These are phyloP conservation scores for Pterostichus niger DNA, from an alignment of 2,888 invertebrate species.

Conservation along the genomic window DNA sequence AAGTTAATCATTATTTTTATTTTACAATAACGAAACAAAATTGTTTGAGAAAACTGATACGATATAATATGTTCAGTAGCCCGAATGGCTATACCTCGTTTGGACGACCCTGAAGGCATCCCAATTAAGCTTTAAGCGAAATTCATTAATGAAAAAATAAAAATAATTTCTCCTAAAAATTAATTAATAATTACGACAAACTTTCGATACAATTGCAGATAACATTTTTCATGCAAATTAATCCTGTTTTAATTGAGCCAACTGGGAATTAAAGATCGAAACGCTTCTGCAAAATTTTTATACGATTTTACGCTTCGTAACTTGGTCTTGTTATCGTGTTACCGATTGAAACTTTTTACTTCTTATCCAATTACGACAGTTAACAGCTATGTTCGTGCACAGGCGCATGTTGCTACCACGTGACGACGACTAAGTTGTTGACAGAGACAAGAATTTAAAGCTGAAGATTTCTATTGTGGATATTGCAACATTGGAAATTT, in stretches of 20 bases:
- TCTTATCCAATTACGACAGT: conserved; percentile 29
- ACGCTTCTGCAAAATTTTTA: conserved; percentile 29
- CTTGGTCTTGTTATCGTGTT: conserved; percentile 28
- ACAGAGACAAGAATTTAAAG: too few species aligned
- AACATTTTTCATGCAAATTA: conserved; percentile 37
- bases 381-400: too few species aligned
- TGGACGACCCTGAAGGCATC: neutral
- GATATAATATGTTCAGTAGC: too few species aligned
- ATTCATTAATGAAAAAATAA: conserved; percentile 25
- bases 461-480: too few species aligned
- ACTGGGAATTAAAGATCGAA: conserved; percentile 27
- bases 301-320: conserved; percentile 27
- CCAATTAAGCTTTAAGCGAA: neutral
- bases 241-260: conserved; percentile 29
- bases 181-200: conserved; percentile 18
- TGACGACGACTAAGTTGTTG: too few species aligned
- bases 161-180: conserved; percentile 14
- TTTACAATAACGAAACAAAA: too few species aligned
- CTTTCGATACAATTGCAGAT: conserved; percentile 30
- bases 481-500: too few species aligned
- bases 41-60: too few species aligned
- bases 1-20: too few species aligned
- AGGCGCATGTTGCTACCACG: too few species aligned
- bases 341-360: conserved; percentile 31
- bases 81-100: neutral